These are phyloP conservation scores for Parauchenoglanis punctatus DNA, from an alignment of 2,797 vertebrate species.

Conservation along the genomic window DNA sequence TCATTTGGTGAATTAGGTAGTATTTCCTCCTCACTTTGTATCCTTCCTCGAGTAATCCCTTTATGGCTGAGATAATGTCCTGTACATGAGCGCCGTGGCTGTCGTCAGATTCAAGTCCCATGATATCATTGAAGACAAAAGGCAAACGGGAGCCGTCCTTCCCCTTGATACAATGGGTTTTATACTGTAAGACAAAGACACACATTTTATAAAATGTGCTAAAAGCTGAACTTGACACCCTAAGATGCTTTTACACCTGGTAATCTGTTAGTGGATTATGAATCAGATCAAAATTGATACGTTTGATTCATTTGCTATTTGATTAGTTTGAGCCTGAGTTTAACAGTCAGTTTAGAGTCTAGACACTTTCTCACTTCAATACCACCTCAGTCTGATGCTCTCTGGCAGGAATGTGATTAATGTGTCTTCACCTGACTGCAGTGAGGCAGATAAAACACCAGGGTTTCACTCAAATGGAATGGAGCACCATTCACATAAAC, in stretches of 20 bases:
- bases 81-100: background rate
- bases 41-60: constrained; percentile 25
- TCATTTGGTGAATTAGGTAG: too few species aligned
- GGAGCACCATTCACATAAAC: background rate
- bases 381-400: too few species aligned
- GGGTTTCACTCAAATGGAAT: background rate
- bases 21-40: constrained; percentile 6
- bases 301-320: background rate
- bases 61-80: constrained; percentile 2
- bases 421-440: background rate
- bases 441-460: background rate
- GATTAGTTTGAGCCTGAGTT: too few species aligned
- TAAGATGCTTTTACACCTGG: background rate
- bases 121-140: constrained; percentile 38
- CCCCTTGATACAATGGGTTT: background rate
- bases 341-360: too few species aligned
- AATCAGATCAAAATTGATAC: too few species aligned
- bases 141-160: background rate
- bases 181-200: constrained; percentile 13
- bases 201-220: background rate
- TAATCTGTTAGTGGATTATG: too few species aligned
- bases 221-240: background rate
- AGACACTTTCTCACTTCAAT: too few species aligned
- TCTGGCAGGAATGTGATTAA: too few species aligned
- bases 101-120: background rate